Evolutionary conservation across 2,113 vertebrate species (phyloP).

Genomic region (Uropsilus gracilis): DNA sequence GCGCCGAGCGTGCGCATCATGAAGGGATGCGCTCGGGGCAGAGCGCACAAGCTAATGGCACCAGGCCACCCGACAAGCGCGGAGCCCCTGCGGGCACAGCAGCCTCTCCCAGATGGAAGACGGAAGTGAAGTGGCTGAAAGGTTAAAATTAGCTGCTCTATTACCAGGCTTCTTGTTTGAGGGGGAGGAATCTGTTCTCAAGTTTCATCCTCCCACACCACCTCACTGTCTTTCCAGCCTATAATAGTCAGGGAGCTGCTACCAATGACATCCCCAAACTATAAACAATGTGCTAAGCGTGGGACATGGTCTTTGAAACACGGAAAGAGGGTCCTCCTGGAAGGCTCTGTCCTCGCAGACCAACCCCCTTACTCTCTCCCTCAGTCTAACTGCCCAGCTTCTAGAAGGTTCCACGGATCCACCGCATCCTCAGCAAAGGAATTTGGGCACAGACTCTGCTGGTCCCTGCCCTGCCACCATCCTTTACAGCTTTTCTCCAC

Average conservation of each 20-base stretch:
- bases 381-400: neutral
- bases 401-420: neutral
- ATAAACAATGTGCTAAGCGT: fast-evolving
- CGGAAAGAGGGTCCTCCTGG: neutral
- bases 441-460: too few species aligned
- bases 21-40: constrained; percentile 59
- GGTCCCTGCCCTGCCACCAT: neutral
- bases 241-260: neutral
- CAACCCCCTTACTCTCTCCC: neutral
- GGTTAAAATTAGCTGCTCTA: neutral
- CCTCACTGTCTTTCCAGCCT: neutral
- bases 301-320: neutral
- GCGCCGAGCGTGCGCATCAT: neutral
- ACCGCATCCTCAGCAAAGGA: neutral
- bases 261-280: too few species aligned
- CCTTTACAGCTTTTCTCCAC: neutral
- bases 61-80: neutral
- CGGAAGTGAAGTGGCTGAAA: neutral
- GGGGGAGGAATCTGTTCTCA: neutral
- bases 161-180: neutral
- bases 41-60: neutral
- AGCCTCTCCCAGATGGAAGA: neutral
- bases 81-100: neutral
- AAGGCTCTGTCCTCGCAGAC: too few species aligned
- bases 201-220: neutral